Evolutionary conservation across 2,888 invertebrate species (phyloP), one percentile per base, ranked within the genome.

Genomic region (Octonoba sinensis): DNA sequence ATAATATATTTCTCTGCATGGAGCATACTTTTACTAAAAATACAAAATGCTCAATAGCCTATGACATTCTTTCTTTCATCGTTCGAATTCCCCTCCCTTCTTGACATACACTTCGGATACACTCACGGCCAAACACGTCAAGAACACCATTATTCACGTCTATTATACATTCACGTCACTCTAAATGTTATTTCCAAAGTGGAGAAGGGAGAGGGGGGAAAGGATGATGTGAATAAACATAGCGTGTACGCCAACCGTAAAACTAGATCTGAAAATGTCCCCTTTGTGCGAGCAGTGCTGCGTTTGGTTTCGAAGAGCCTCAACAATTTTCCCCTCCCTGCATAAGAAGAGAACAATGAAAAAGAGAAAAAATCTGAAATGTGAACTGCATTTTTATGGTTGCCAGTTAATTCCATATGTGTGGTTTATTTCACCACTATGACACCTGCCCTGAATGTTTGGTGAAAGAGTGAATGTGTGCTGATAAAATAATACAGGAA

Each of bases 151-250:
- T 57, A 69, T 57, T 57, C 51, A 69, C 20, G 54, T 69, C 57
- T 54, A 57, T 71, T 71, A 20, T 46, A 49, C 27, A 71, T 71
- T 71, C 70, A 71, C 47, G 27, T 60, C 59, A 71, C n/a, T 47
- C 36, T 36, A 36, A 36, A 36, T 8, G 36, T 36, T 36, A 36
- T 6, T 36, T 16, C 46, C n/a, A 13, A n/a, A 64, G 47, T 1
- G 20, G 20, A 44, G 22, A 44, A 6, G 3, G 20, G 15, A 11
- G 46, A n/a, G 22, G 8, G 36, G 69, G 44, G 16, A 18, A 20
- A 15, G 11, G 47, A 15, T 27, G 46, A 8, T 18, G 54, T 44
- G 18, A 36, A 56, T 69, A 49, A 27, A 59, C 59, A 59, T 24
- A 27, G 36, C 44, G 44, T 20, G 44, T 44, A 44, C 62, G 44